Conservation (phyloP, 2,113 vertebrate genomes). For the Dunckerocampus dactyliophorus region DNA sequence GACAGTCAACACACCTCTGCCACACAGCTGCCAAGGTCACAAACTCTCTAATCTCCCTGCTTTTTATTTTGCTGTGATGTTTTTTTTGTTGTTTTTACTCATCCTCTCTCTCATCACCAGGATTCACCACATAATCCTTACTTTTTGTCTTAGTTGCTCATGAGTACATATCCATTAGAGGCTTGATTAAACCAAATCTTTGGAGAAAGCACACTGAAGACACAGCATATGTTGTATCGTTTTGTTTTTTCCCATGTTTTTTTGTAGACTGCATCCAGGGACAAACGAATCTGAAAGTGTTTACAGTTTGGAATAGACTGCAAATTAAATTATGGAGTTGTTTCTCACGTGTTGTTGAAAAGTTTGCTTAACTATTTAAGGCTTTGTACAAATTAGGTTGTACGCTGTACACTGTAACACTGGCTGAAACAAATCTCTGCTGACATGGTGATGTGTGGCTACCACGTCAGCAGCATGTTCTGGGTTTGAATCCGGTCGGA, state of each 20-base stretch:
- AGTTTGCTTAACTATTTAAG: too few relatives aligned
- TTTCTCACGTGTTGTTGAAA: too few relatives aligned
- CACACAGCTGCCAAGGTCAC: conserved; percentile 46
- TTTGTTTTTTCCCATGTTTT: not conserved
- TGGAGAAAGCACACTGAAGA: conserved; percentile 50
- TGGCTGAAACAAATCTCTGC: too few relatives aligned
- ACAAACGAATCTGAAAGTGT: too few relatives aligned
- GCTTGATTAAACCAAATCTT: conserved; percentile 42
- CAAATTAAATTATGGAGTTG: too few relatives aligned
- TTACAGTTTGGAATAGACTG: too few relatives aligned
- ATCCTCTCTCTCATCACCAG: conserved; percentile 11
- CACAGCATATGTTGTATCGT: conserved; percentile 44
- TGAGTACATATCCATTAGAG: conserved; percentile 27
- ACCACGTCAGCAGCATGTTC: too few relatives aligned
- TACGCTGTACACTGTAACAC: too few relatives aligned
- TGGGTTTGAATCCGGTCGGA: too few relatives aligned
- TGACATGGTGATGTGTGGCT: too few relatives aligned
- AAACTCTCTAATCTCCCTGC: conserved; percentile 21
- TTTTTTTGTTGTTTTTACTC: conserved; percentile 1
- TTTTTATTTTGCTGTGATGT: conserved; percentile 5
- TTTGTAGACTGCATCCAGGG: too few relatives aligned
- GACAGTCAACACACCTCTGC: conserved; percentile 31
- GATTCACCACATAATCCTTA: conserved; percentile 3
- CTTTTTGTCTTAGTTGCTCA: conserved; percentile 1
- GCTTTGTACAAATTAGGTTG: too few relatives aligned